Base-by-base conservation (phyloP, 2,113 vertebrate genomes). In the Xiphorhynchus elegans region DNA sequence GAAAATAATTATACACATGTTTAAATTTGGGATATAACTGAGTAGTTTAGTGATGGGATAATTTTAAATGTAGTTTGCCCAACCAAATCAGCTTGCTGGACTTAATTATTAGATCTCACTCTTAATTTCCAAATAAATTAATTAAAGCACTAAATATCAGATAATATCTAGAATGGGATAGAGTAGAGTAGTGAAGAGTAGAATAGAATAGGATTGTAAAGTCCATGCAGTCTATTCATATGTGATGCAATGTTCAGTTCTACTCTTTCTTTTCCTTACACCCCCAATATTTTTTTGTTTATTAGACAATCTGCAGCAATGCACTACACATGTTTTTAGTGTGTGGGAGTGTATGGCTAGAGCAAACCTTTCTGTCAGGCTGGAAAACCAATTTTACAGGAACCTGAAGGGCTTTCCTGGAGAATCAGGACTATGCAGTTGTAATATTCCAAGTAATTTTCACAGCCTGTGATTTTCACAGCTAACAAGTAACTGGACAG, bases 391-490 rank as follows among this genome's bases (percentile, higher is more conserved):
- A 29, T 79, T 94, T 88, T 91, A 59, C n/a, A 55, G 55, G 67
- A 93, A 47, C 46, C 53, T 70, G 67, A 93, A 67, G 66, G 73
- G 52, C 88, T 90, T 88, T 89, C 75, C 23, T 29, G 55, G 39
- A 89, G 47, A 40, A 92, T 75, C n/a, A 50, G 67, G 80, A 78
- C 39, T 44, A 44, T 60, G 16, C 69, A 84, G 52, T 24, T 75
- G 40, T 67, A 77, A 49, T 87, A 93, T 90, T 96, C 93, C 69
- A 68, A 83, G 55, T 50, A 50, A 64, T 93, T 95, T 96, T 96
- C 58, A 82, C 52, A 82, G 70, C 39, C 67, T 59, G 11, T 87
- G 81, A 52, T 87, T 42, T 42, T 42, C 40, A 73, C 66, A 87
- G 37, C 68, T 82, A 87, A 63, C 83, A 86, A 69, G 86, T 67